These are phyloP conservation scores for Denticeps clupeoides DNA, from an alignment of 2,797 vertebrate species.

Conservation along the genomic window DNA sequence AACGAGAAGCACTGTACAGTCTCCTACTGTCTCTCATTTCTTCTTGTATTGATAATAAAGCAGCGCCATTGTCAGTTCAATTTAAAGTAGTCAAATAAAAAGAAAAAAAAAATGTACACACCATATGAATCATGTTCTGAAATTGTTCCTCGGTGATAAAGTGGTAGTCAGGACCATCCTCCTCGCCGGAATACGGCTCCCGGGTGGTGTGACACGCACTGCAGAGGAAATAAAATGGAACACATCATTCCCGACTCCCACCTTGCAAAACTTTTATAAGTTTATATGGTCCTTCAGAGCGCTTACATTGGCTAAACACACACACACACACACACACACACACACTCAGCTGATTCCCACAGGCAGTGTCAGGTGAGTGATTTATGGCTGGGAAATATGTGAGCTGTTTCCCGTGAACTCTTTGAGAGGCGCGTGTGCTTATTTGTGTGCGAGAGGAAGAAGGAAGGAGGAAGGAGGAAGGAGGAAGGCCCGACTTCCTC, in stretches of 20 bases:
- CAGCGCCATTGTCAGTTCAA: too few relatives aligned
- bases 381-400: slow-evolving; percentile 12
- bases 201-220: slow-evolving; percentile 86
- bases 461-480: background rate
- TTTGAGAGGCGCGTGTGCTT: too few relatives aligned
- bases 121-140: slow-evolving; percentile 65
- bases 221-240: slow-evolving; percentile 12
- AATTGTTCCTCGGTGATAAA: slow-evolving; percentile 76
- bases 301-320: too few relatives aligned
- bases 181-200: slow-evolving; percentile 72
- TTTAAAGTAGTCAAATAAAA: background rate
- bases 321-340: too few relatives aligned
- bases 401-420: slow-evolving; percentile 6
- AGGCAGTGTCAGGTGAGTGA: slow-evolving; percentile 1
- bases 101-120: slow-evolving; percentile 36
- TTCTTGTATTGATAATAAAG: too few relatives aligned
- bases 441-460: too few relatives aligned
- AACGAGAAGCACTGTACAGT: too few relatives aligned
- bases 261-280: too few relatives aligned
- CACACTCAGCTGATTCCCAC: too few relatives aligned
- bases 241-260: too few relatives aligned
- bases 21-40: too few relatives aligned
- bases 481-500: background rate
- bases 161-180: slow-evolving; percentile 78
- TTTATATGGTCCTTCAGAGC: too few relatives aligned